These are phyloP conservation scores for Archocentrus centrarchus DNA, from an alignment of 2,113 vertebrate species.

Conservation along the genomic window DNA sequence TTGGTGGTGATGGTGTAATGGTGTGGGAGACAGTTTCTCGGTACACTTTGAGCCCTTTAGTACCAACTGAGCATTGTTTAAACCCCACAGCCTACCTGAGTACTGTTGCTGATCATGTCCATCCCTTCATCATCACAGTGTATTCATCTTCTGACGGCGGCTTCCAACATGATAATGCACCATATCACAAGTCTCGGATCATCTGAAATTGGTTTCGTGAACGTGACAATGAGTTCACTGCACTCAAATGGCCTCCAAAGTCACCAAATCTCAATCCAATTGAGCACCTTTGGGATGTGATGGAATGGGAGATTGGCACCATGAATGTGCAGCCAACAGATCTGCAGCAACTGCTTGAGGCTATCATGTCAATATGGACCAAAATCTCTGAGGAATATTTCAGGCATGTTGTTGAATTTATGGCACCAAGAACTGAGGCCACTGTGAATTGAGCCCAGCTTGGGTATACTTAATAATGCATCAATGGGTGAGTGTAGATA, in stretches of 20 bases:
- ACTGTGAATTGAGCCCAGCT: not conserved
- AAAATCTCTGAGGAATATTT: not conserved
- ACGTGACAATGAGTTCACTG: not conserved
- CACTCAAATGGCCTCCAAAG: not conserved
- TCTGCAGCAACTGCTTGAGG: not conserved
- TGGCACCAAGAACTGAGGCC: not conserved
- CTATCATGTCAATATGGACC: not conserved
- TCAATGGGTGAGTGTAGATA: not conserved
- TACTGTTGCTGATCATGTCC: no score
- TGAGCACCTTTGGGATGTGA: not conserved
- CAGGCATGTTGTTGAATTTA: not conserved
- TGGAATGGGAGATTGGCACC: not conserved
- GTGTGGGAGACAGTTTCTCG: not conserved
- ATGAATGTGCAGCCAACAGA: no score
- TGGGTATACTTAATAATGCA: not conserved
- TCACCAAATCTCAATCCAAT: not conserved
- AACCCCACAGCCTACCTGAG: not conserved
- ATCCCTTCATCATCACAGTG: not conserved
- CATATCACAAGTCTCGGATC: not conserved
- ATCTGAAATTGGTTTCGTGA: not conserved
- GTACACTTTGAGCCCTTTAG: not conserved
- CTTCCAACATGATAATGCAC: no score
- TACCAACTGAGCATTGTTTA: not conserved
- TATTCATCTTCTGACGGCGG: no score
- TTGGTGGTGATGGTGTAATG: not conserved